These are phyloP conservation scores for Charina bottae DNA, from an alignment of 2,113 vertebrate species.

Conservation along the genomic window DNA sequence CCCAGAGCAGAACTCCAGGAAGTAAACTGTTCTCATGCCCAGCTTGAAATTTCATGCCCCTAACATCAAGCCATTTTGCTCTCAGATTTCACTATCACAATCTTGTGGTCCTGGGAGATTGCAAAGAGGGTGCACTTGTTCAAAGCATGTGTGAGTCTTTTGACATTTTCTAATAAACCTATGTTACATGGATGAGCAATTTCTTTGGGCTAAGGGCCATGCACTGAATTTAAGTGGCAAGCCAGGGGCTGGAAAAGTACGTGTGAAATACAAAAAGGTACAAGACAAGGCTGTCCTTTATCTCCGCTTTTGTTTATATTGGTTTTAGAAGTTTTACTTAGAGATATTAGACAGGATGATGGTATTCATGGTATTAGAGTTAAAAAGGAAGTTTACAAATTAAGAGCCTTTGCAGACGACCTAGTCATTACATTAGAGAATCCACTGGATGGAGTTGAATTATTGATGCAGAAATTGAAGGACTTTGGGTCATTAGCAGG, in stretches of 20 bases:
- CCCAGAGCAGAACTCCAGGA: not conserved
- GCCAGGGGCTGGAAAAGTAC: not conserved
- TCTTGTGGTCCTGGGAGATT: not conserved
- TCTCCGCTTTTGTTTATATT: too few species aligned
- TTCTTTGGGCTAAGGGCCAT: not conserved
- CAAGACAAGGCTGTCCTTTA: too few species aligned
- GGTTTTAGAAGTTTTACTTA: too few species aligned
- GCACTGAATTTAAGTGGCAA: not conserved
- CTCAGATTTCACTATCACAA: not conserved
- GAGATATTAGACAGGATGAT: too few species aligned
- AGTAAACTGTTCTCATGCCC: not conserved
- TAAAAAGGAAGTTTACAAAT: too few species aligned
- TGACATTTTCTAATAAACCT: not conserved
- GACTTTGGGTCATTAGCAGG: too few species aligned
- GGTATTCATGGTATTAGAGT: too few species aligned
- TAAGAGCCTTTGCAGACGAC: too few species aligned
- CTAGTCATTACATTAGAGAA: too few species aligned
- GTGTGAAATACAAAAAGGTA: too few species aligned
- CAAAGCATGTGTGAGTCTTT: not conserved
- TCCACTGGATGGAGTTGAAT: too few species aligned
- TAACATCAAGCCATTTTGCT: not conserved
- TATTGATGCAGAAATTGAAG: too few species aligned
- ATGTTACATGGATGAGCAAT: not conserved
- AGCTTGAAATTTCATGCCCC: not conserved
- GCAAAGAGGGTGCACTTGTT: not conserved